Evolutionary conservation across 1,140 invertebrate genomes (phyloP).

Genomic region (Diuraphis noxia): DNA sequence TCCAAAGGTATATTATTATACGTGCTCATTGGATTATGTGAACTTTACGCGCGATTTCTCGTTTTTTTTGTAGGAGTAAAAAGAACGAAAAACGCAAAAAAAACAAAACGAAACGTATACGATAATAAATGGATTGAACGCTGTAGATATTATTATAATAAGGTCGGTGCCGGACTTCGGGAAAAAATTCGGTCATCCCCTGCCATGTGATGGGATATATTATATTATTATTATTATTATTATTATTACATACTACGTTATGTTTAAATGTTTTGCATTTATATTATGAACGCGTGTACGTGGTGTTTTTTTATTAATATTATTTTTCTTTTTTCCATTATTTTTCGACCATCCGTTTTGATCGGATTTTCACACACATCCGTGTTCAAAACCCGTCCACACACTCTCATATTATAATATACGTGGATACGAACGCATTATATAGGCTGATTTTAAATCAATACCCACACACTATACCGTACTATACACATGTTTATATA

Average conservation of each 20-base stretch:
- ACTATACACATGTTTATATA: background rate
- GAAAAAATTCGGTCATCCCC: background rate
- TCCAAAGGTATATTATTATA: background rate
- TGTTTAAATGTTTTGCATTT: constrained; percentile 39
- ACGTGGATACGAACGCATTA: background rate
- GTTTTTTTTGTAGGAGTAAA: background rate
- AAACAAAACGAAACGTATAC: background rate
- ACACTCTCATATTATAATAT: background rate
- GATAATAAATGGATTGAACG: constrained; percentile 16
- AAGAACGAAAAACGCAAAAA: background rate
- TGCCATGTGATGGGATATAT: background rate
- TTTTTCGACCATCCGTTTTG: background rate
- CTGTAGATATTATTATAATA: background rate
- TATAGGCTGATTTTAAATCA: constrained; percentile 28
- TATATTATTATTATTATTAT: background rate
- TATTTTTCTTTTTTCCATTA: constrained; percentile 12
- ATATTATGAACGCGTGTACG: constrained; percentile 26
- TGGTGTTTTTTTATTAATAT: constrained; percentile 17
- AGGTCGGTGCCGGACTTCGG: background rate
- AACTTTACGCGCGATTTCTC: background rate
- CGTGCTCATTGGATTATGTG: constrained; percentile 5
- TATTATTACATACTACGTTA: background rate
- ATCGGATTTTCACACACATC: constrained; percentile 5
- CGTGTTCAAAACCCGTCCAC: background rate
- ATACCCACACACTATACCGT: background rate